Evolutionary conservation across 2,113 vertebrate species (phyloP), one percentile per base, ranked within the genome.

Genomic region (Aix galericulata): DNA sequence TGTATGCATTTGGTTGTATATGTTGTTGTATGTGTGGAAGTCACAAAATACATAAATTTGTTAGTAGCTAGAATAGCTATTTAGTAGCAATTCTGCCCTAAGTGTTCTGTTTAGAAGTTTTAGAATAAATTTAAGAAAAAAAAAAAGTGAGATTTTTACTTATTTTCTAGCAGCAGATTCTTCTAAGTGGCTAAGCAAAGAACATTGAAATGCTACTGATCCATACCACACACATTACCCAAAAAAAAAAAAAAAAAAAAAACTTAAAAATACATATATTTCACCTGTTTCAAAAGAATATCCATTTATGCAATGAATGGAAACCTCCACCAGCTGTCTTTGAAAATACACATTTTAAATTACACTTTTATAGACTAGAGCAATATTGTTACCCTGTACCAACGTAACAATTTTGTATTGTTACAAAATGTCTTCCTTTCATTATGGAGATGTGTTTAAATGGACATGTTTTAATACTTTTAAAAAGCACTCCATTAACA

Each of bases 381-480:
- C 13, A 74, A n/a, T 14, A 4, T 21, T 40, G 13, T 83, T 58
- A 63, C n/a, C n/a, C n/a, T n/a, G n/a, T n/a, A n/a, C n/a, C n/a
- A n/a, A n/a, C n/a, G n/a, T n/a, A n/a, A n/a, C n/a, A n/a, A n/a
- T n/a, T n/a, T n/a, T n/a, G n/a, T n/a, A n/a, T n/a, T n/a, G n/a
- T n/a, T n/a, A n/a, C n/a, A n/a, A n/a, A n/a, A 29, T 12, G 3
- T 22, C 25, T 62, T 89, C 27, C 31, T 81, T 72, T 38, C 38
- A 4, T n/a, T 46, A n/a, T 0, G 1, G 25, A 9, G 26, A 40
- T 22, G 5, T 1, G 66, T 60, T 72, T 53, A 62, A 64, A 68
- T 46, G 15, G 7, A 63, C 18, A 53, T 63, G 17, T 53, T 52
- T 74, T 36, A 56, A 46, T 42, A 68, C 48, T 55, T 55, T 36